Percentiles rank a stretch among this genome's conserved stretches.
Evolutionary conservation across 2,888 invertebrate genomes (phyloP).

Genomic region (Ophioninae sp.): DNA sequence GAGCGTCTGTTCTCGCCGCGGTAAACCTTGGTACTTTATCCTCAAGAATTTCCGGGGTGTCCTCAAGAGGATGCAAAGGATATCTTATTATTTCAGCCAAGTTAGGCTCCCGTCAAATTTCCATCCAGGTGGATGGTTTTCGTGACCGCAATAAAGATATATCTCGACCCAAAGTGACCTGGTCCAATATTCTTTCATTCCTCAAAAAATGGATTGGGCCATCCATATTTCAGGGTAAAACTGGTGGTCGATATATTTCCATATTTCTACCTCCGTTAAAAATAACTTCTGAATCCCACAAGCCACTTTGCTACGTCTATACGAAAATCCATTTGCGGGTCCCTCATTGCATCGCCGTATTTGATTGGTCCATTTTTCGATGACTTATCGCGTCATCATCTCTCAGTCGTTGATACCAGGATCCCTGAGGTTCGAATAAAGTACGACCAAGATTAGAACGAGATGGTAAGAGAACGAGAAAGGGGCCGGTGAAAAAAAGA

Average conservation of each 20-base stretch:
- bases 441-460: conserved; percentile 21
- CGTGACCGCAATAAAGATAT: conserved; percentile 46
- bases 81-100: conserved; percentile 55
- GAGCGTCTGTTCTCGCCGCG: conserved; percentile 4
- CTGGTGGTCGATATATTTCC: too few species aligned
- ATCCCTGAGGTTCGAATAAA: background rate
- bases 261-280: too few species aligned
- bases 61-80: conserved; percentile 52
- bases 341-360: background rate
- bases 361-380: conserved; percentile 23
- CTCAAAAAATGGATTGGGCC: too few species aligned
- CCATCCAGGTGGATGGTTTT: conserved; percentile 43
- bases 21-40: conserved; percentile 47
- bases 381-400: conserved; percentile 37
- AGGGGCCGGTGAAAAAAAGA: conserved; percentile 46
- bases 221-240: too few species aligned
- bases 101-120: conserved; percentile 8
- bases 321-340: background rate
- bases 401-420: conserved; percentile 20
- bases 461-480: conserved; percentile 27
- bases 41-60: conserved; percentile 9
- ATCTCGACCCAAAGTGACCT: too few species aligned
- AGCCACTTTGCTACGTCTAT: background rate
- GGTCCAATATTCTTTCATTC: too few species aligned
- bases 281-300: too few species aligned